Conservation (phyloP, 2,113 vertebrate species). For the Xenopus borealis region DNA sequence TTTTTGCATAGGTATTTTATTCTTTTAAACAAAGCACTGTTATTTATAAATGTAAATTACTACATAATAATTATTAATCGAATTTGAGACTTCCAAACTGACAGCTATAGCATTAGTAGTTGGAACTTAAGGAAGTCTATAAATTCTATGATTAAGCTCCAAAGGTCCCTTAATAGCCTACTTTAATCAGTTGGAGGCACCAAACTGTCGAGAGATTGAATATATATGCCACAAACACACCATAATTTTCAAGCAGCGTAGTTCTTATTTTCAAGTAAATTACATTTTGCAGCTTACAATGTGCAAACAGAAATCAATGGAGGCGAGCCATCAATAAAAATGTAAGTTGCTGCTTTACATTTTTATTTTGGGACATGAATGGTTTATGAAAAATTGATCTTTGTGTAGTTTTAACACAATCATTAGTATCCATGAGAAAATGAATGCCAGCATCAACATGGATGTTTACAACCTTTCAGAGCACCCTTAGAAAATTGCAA, state of each 20-base stretch:
- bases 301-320: slow-evolving; percentile 41
- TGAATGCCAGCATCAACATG: slow-evolving; percentile 9
- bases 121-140: slow-evolving; percentile 33
- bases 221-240: slow-evolving; percentile 43
- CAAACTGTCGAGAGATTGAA: slow-evolving; percentile 39
- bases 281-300: slow-evolving; percentile 42
- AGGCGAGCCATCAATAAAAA: slow-evolving; percentile 27
- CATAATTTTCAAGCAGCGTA: slow-evolving; percentile 42
- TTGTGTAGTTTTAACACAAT: slow-evolving; percentile 20
- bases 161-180: slow-evolving; percentile 42
- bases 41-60: background rate
- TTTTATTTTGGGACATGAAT: slow-evolving; percentile 37
- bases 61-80: slow-evolving; percentile 33
- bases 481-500: no score
- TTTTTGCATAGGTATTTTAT: background rate
- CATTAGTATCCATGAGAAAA: slow-evolving; percentile 20
- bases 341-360: slow-evolving; percentile 24
- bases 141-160: slow-evolving; percentile 44
- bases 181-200: slow-evolving; percentile 34
- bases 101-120: slow-evolving; percentile 37
- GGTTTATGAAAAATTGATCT: slow-evolving; percentile 37
- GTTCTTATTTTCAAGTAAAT: slow-evolving; percentile 43
- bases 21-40: slow-evolving; percentile 23
- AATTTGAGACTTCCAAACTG: slow-evolving; percentile 26
- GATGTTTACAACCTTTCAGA: background rate